phyloP scores from a whole-genome alignment of 2,113 vertebrate genomes.

The Heteronetta atricapilla region DNA sequence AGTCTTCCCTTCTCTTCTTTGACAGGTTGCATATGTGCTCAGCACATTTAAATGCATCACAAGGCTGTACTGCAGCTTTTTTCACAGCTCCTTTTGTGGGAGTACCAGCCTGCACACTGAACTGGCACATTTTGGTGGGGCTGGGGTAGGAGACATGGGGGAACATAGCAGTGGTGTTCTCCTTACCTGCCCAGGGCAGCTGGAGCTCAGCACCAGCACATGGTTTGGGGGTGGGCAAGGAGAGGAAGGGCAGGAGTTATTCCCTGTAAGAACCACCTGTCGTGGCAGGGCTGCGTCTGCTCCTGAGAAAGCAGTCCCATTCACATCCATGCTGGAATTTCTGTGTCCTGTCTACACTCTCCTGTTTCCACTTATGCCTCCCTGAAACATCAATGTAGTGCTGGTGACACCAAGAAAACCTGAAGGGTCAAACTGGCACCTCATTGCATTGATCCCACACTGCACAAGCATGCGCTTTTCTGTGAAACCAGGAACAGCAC shows the following conservation, averaged over 20 bases:
- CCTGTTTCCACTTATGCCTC: neutral
- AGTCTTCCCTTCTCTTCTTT: neutral
- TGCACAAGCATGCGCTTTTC: neutral
- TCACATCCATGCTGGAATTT: neutral
- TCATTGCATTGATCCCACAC: accelerated
- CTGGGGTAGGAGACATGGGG: accelerated
- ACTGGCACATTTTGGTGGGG: no score
- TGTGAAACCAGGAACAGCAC: accelerated
- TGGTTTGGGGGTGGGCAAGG: neutral
- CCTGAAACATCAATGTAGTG: neutral
- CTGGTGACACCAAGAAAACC: neutral
- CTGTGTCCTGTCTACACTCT: neutral
- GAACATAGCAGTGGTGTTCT: accelerated
- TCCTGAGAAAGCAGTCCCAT: neutral
- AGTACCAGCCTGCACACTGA: accelerated
- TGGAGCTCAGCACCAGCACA: accelerated
- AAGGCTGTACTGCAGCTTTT: neutral
- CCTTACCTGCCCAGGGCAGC: accelerated
- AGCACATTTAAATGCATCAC: accelerated
- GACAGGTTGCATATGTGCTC: accelerated
- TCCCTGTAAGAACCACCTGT: neutral
- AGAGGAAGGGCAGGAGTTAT: neutral
- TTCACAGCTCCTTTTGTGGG: neutral
- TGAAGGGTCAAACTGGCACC: neutral
- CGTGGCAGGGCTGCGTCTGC: neutral